Base-by-base conservation (phyloP, 1,140 invertebrate species). In the Orius insidiosus region DNA sequence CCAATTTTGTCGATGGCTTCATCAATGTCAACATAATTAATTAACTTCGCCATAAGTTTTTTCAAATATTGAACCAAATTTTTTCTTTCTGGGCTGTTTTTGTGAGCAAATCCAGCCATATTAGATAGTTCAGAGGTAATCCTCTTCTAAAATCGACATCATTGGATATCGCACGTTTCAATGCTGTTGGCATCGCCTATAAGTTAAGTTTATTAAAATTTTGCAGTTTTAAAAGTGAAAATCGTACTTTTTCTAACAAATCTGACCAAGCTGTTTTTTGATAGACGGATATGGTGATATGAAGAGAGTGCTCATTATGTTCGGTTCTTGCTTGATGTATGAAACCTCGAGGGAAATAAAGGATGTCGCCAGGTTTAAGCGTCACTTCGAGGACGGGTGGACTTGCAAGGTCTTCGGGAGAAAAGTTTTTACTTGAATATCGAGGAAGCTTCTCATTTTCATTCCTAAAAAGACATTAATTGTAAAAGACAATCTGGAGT, bases 271-370 rank as follows among this genome's bases (percentile, higher is more conserved):
- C 72, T 57, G 92, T 90, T 55, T 78, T 78, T 59, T 97, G 92
- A 59, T 87, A 94, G 48, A 81, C 76, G 15, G 90, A 95, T 2
- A 97, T 62, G 0, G 92, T 96, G 0, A 96, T 74, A 61, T 97
- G 93, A 1, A 96, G 68, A 10, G 90, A 96, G 65, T 96, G 86
- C 3, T 72, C 66, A 37, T 78, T 72, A 30, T 64, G 64, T 45
- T 79, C 64, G 10, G 87, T 83, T 44, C 72, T n/a, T 61, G 76
- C 90, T 67, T 95, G 89, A 66, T 98, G 93, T 50, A 97, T 93
- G 24, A 75, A 83, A 6, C 94, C 94, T 39, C 93, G 66, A 9
- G 90, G 92, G 55, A 85, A 80, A 62, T 98, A 98, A 0, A 98
- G 63, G 44, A 97, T 58, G 62, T 97, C 92, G 1, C 94, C 93